Evolutionary conservation across 2,888 invertebrate genomes (phyloP).

Genomic region (Acleris sparsana): DNA sequence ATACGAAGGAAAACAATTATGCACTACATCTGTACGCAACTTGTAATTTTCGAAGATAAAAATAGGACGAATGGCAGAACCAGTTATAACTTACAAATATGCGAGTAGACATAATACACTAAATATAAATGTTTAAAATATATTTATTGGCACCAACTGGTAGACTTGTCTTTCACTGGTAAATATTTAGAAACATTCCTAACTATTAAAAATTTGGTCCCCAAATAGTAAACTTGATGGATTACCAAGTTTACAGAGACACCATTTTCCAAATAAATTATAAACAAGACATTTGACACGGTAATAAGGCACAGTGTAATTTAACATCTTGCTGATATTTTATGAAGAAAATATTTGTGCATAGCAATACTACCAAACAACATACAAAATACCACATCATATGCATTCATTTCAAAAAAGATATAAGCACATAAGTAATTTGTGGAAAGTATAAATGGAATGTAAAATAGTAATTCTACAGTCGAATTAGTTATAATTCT

Average conservation of each 20-base stretch:
- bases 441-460: slow-evolving; percentile 34
- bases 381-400: slow-evolving; percentile 11
- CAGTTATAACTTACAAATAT: too few relatives aligned
- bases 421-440: slow-evolving; percentile 22
- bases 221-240: too few relatives aligned
- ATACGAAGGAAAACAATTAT: too few relatives aligned
- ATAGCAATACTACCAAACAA: slow-evolving; percentile 13
- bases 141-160: slow-evolving; percentile 73
- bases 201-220: background rate
- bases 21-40: too few relatives aligned
- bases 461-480: slow-evolving; percentile 28
- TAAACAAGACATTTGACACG: slow-evolving; percentile 19
- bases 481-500: background rate
- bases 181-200: slow-evolving; percentile 47
- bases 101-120: too few relatives aligned
- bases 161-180: slow-evolving; percentile 38
- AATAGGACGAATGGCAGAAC: too few relatives aligned
- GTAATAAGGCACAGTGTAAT: slow-evolving; percentile 73
- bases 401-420: slow-evolving; percentile 8
- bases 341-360: slow-evolving; percentile 35
- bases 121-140: slow-evolving; percentile 34
- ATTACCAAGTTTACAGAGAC: too few relatives aligned
- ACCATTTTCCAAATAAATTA: too few relatives aligned
- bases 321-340: slow-evolving; percentile 44
- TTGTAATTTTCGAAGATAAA: too few relatives aligned